Base-by-base conservation (phyloP, 2,113 vertebrate species). In the Proterorhinus semilunaris region DNA sequence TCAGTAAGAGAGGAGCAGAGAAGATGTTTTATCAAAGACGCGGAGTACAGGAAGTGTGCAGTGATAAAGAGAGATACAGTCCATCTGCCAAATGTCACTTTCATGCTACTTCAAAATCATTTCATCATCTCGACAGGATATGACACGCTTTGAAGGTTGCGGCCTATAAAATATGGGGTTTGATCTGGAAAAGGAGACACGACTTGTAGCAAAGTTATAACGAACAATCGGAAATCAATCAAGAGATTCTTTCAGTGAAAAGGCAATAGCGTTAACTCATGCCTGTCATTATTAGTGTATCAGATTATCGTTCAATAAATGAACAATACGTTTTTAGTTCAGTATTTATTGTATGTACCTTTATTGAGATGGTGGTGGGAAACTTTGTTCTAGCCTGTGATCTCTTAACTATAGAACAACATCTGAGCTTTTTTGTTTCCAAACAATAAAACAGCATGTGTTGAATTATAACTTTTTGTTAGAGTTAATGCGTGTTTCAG, bases 11-110 rank as follows among this genome's bases (percentile, higher is more conserved):
- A 65, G 84, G 86, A 84, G 74, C 67, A 36, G 74, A 85, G 74
- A 72, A 81, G 66, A 54, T 81, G 83, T 87, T 81, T 82, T 78
- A 88, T 89, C 86, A 89, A 87, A 89, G 86, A 74, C 75, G 79
- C 72, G 74, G 70, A 61, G 68, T 72, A 70, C 75, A 88, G 83
- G 73, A 85, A 84, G 67, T 83, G 63, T 59, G 72, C 65, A 69
- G 78, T 80, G 68, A 79, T 83, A 81, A 82, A 87, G 81, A 84
- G 71, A 78, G 83, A 86, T 75, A 65, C 69, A 66, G 81, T 86
- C 83, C 77, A 83, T 83, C 83, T 88, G 84, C 74, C 84, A 83
- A 86, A 84, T 78, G 85, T 86, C 86, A 88, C 87, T 84, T 89
- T 84, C 81, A 86, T 76, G 76, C 59, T 65, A 62, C 80, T 84